A percentile compares a stretch with the other conserved stretches of the same genome.
phyloP scores from a whole-genome alignment of 2,797 vertebrate genomes.

The Falco rusticolus region DNA sequence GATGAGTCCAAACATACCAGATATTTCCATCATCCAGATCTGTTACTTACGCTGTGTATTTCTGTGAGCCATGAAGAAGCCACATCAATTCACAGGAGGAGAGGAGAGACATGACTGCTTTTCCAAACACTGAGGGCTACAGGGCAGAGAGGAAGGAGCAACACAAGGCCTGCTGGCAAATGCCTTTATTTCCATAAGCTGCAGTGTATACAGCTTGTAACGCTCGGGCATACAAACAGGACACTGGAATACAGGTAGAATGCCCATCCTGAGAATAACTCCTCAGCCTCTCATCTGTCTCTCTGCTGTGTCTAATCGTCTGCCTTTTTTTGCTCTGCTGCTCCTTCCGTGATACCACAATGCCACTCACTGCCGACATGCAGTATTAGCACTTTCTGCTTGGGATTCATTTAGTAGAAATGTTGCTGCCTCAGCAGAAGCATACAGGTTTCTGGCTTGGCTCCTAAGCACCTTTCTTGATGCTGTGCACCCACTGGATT shows the following conservation, averaged over 20 bases:
- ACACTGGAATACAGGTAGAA: neutral
- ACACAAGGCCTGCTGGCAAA: neutral
- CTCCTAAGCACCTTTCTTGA: neutral
- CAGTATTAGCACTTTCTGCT: slow-evolving; percentile 38
- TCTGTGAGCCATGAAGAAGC: neutral
- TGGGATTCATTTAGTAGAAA: neutral
- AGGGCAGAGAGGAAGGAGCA: neutral
- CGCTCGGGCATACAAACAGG: neutral
- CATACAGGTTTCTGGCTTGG: neutral
- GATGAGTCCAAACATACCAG: neutral
- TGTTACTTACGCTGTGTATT: neutral
- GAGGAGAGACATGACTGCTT: neutral
- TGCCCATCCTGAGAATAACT: neutral
- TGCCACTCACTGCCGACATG: slow-evolving; percentile 53
- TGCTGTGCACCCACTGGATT: neutral
- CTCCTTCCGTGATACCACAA: neutral
- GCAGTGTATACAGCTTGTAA: neutral
- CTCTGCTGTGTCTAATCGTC: neutral
- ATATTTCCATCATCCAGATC: neutral
- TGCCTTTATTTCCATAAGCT: neutral
- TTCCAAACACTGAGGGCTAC: neutral
- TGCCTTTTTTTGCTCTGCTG: neutral
- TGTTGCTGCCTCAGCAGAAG: neutral
- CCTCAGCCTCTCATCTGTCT: neutral
- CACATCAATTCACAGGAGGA: neutral